Evolutionary conservation across 2,797 vertebrate genomes (phyloP), one percentile per base, ranked within the genome.

Genomic region (Pangasius larnaudii): DNA sequence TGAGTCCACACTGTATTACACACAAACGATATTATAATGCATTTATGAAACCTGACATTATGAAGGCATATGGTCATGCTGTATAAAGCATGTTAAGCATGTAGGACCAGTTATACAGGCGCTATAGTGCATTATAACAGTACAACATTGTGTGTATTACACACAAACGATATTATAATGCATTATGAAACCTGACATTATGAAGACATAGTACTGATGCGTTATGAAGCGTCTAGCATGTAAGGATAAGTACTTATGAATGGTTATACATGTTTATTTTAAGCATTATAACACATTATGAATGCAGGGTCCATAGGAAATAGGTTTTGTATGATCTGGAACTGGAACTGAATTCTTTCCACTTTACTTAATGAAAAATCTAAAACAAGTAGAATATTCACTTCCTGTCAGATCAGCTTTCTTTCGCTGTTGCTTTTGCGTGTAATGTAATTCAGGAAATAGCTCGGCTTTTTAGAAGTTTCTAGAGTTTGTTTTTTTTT

Each of bases 321-420:
- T 65, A 30, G 65, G 24, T 51, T 53, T 63, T 27, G 1, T 49
- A 9, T 30, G 30, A 18, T 53, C 24, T 33, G 63, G 78, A 36
- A 36, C 5, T 24, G 56, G 18, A 75, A 49, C 30, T 30, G 63
- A 82, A 33, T 79, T 39, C 14, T 84, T 87, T 87, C 36, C 46
- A 58, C 59, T 49, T 30, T 53, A 27, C 24, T 82, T 53, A 71
- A 87, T 33, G 67, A 84, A 46, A 67, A 16, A 39, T 18, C 7
- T 7, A 8, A 81, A 42, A 36, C 77, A 11, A 24, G 71, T 24
- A 5, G 36, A 63, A 63, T 18, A 46, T n/a, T 63, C 80, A n/a
- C 80, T 82, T 82, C 59, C 58, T n/a, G 36, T 63, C 56, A 59
- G 24, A 59, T 80, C 58, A 63, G 80, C 80, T 42, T 46, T 7